Conservation (phyloP, 2,888 invertebrate genomes). For the Drosophila neutralis region DNA sequence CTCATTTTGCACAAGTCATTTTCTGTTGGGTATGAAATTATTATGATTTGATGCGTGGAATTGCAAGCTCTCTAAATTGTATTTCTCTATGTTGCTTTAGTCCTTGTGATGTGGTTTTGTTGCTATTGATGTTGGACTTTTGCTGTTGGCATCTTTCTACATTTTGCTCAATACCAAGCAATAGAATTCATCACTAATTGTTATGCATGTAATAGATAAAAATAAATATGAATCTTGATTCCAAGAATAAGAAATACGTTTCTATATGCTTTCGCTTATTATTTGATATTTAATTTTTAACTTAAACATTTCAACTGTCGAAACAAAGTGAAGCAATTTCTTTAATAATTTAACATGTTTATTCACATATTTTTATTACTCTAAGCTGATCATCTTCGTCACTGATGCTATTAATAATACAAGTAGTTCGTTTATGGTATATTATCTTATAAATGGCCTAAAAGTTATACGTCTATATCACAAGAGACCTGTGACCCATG, state of each 20-base stretch:
- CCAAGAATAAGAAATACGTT: neutral
- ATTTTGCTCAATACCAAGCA: constrained; percentile 47
- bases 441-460: neutral
- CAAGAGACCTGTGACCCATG: neutral
- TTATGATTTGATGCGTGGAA: constrained; percentile 62
- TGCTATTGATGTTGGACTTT: constrained; percentile 8
- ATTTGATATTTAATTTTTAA: neutral
- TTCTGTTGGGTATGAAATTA: constrained; percentile 61
- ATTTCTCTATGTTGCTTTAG: constrained; percentile 19
- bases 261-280: neutral
- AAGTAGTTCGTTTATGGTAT: neutral
- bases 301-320: neutral
- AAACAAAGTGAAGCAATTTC: neutral
- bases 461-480: neutral
- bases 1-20: constrained; percentile 61
- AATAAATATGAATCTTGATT: neutral
- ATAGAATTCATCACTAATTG: constrained; percentile 68
- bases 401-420: neutral
- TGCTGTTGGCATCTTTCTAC: constrained; percentile 53
- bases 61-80: constrained; percentile 34
- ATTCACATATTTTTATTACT: neutral
- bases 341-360: neutral
- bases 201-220: constrained; percentile 29
- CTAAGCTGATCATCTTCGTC: neutral
- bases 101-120: constrained; percentile 1